Base-by-base conservation (phyloP, 2,888 invertebrate species). In the Antitype chi region DNA sequence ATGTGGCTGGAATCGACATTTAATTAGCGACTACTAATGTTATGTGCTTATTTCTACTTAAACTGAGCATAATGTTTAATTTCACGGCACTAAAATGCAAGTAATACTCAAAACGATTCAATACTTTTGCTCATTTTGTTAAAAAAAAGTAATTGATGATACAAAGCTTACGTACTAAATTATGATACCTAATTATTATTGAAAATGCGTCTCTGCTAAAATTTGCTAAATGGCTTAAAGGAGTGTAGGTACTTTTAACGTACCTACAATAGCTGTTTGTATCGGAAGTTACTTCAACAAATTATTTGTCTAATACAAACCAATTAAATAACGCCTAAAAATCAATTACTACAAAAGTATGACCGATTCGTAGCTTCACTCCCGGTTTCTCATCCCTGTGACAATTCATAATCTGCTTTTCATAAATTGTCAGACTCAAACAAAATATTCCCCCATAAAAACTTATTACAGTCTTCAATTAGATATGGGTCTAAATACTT, bases 401-500 rank as follows among this genome's bases (percentile, higher is more conserved):
- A n/a, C 52, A 67, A 52, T 23, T 17, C 2, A 53, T 38, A 57
- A 68, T 47, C n/a, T 20, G 7, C 28, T 38, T 57, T 25, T 20
- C 23, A 73, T 72, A 62, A 78, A 67, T 32, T 62, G 17, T 17
- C 20, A 20, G 28, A 55, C 20, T 9, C 7, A 17, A 52, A 67
- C 43, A 63, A 84, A 68, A 47, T 64, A 71, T 69, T 23, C n/a
- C 32, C 20, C 38, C 28, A 57, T 74, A 60, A 80, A 82, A 84
- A 73, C 32, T 20, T 55, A 80, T 63, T 13, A 67, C 76, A 32
- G 49, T 57, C 67, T 76, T 80, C 72, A 82, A 70, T 84, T 64
- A 69, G 72, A 38, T 69, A 75, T 60, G 53, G 64, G 76, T 74
- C n/a, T 72, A 81, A 81, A 72, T 80, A 75, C 59, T 71, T 49